Evolutionary conservation across 1,140 invertebrate species (phyloP).

Genomic region (Manduca sexta): DNA sequence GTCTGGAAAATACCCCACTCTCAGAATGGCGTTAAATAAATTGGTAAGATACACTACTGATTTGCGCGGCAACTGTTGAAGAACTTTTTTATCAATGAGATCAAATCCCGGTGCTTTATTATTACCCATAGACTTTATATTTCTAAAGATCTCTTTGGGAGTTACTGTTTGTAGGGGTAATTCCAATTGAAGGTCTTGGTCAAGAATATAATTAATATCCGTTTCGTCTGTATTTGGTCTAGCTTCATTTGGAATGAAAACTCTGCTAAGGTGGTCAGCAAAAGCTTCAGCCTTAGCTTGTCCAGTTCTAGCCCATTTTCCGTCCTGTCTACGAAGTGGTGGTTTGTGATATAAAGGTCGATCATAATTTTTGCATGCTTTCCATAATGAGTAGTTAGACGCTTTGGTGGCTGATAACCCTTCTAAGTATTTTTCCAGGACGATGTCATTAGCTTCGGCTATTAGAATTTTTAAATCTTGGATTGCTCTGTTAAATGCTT

Average conservation of each 20-base stretch:
- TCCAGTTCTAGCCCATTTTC: background rate
- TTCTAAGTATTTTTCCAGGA: background rate
- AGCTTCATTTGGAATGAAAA: conserved; percentile 10
- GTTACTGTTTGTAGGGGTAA: conserved; percentile 1
- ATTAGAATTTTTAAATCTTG: background rate
- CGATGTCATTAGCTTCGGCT: background rate
- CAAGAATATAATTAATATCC: background rate
- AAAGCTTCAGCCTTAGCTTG: conserved; percentile 5
- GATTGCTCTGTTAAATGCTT: background rate
- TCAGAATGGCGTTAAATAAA: background rate
- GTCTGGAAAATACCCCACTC: conserved; percentile 1
- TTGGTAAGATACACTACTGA: background rate
- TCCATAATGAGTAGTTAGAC: conserved; percentile 15
- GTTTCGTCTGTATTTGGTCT: background rate
- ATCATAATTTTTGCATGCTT: conserved; percentile 4
- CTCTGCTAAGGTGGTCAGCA: conserved; percentile 5
- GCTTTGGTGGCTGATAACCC: background rate
- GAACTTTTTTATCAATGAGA: conserved; percentile 1
- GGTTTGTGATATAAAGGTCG: conserved; percentile 4
- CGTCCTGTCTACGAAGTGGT: background rate
- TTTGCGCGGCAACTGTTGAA: background rate
- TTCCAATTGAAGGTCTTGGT: conserved; percentile 5
- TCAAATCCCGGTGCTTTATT: conserved; percentile 11
- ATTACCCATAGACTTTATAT: background rate
- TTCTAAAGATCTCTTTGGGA: background rate